A percentile compares a stretch with the other conserved stretches of the same genome.
Evolutionary conservation across 2,113 vertebrate species (phyloP).

Genomic region (Oreotrochilus melanogaster): DNA sequence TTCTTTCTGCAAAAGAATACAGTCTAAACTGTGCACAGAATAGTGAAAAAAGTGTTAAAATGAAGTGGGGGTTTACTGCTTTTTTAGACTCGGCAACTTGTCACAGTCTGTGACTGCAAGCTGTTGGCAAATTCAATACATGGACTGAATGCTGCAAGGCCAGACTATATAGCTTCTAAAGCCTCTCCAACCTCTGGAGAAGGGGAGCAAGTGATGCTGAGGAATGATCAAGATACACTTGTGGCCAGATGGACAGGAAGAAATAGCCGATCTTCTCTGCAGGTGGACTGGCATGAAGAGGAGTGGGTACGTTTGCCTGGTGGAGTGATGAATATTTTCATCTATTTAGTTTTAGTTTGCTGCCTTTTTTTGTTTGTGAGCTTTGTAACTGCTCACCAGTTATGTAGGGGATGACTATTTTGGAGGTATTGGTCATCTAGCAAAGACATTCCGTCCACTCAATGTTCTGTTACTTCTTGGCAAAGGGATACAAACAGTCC

Average conservation of each 20-base stretch:
- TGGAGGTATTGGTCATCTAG: background rate
- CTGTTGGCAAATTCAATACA: conserved; percentile 93
- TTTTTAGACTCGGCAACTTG: conserved; percentile 92
- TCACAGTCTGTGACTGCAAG: conserved; percentile 96
- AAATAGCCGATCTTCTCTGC: conserved; percentile 90
- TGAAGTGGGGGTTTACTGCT: background rate
- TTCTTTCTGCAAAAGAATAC: background rate
- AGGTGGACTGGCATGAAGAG: conserved; percentile 93
- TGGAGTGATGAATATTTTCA: background rate
- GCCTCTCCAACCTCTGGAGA: conserved; percentile 91
- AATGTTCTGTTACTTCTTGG: background rate
- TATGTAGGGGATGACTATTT: background rate
- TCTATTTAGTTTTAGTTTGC: background rate
- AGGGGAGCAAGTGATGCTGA: conserved; percentile 93
- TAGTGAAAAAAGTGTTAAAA: background rate
- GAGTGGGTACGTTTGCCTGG: conserved; percentile 89
- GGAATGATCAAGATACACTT: conserved; percentile 96
- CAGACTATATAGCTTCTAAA: conserved; percentile 96
- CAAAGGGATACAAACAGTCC: background rate
- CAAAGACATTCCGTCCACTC: background rate
- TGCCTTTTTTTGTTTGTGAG: background rate
- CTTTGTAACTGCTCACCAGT: background rate
- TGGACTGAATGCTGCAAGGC: conserved; percentile 91
- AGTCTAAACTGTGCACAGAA: background rate
- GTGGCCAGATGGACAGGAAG: conserved; percentile 92